A percentile compares a stretch with the other conserved stretches of the same genome.
Conservation (phyloP, 2,888 invertebrate genomes). For the Molorchus minor region DNA sequence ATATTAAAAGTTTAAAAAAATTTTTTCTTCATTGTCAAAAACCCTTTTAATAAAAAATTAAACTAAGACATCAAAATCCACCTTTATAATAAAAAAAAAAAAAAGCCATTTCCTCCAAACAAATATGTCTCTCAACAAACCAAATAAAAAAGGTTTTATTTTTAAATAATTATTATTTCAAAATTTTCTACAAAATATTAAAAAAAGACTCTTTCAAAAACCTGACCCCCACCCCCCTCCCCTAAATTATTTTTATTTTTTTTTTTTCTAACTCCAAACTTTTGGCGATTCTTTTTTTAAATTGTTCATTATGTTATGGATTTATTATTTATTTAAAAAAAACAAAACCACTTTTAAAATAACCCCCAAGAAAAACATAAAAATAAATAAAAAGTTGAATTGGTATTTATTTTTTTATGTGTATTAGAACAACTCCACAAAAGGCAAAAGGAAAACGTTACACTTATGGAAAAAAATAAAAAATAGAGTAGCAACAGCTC, state of each 20-base stretch:
- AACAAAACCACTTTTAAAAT: background rate
- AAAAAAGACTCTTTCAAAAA: background rate
- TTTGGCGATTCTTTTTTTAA: background rate
- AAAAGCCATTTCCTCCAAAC: background rate
- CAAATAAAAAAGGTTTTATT: background rate
- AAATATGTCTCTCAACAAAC: background rate
- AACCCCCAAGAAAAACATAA: background rate
- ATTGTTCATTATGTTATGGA: background rate
- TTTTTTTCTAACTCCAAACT: background rate
- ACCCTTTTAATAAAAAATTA: background rate
- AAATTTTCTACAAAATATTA: background rate
- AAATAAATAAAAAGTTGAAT: background rate
- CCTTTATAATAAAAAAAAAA: too few species aligned
- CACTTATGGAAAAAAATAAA: too few species aligned
- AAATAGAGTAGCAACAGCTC: too few species aligned
- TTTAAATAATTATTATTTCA: background rate
- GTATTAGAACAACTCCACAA: too few species aligned
- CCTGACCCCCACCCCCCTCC: too few species aligned
- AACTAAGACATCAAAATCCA: background rate
- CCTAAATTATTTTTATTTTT: too few species aligned
- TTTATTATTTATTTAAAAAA: too few species aligned
- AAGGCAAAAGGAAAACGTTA: too few species aligned
- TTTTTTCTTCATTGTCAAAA: background rate
- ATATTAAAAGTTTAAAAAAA: conserved; percentile 1
- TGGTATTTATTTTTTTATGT: too few species aligned